A percentile compares a stretch with the other conserved stretches of the same genome.
These are phyloP conservation scores for Dromiciops gliroides DNA, from an alignment of 2,113 vertebrate genomes.

Conservation along the genomic window DNA sequence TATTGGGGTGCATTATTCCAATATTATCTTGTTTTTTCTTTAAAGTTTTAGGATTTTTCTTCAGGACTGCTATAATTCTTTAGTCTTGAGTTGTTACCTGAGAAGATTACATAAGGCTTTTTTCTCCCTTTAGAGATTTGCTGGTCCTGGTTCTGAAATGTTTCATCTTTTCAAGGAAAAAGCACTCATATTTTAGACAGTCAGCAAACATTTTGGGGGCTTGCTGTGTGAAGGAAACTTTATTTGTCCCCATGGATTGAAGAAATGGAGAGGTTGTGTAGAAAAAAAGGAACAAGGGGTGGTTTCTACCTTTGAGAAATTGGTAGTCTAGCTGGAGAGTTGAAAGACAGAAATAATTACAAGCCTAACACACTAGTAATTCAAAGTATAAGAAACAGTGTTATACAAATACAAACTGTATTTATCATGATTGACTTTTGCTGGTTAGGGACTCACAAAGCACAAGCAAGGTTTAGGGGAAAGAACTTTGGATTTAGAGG, in stretches of 20 bases:
- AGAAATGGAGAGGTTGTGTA: too few relatives aligned
- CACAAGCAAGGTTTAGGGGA: background rate
- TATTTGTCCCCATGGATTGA: too few relatives aligned
- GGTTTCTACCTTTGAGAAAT: background rate
- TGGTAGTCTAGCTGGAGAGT: background rate
- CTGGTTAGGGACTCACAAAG: background rate
- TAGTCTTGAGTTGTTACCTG: background rate
- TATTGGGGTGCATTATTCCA: background rate
- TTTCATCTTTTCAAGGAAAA: background rate
- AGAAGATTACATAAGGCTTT: background rate
- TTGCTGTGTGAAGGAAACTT: too few relatives aligned
- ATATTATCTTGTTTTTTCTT: constrained; percentile 3
- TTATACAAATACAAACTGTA: background rate
- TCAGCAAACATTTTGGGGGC: background rate
- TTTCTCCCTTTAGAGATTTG: background rate
- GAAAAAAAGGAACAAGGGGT: too few relatives aligned
- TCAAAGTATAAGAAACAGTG: background rate
- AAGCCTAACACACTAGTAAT: background rate
- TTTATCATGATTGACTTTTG: background rate
- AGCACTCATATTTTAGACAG: background rate
- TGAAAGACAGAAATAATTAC: background rate
- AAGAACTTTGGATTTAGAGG: too few relatives aligned
- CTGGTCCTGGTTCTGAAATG: background rate
- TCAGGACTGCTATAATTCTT: constrained; percentile 18
- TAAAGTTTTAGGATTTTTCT: background rate